Evolutionary conservation across 2,113 vertebrate species (phyloP), one percentile per base, ranked within the genome.

Genomic region (Aphelocoma coerulescens): DNA sequence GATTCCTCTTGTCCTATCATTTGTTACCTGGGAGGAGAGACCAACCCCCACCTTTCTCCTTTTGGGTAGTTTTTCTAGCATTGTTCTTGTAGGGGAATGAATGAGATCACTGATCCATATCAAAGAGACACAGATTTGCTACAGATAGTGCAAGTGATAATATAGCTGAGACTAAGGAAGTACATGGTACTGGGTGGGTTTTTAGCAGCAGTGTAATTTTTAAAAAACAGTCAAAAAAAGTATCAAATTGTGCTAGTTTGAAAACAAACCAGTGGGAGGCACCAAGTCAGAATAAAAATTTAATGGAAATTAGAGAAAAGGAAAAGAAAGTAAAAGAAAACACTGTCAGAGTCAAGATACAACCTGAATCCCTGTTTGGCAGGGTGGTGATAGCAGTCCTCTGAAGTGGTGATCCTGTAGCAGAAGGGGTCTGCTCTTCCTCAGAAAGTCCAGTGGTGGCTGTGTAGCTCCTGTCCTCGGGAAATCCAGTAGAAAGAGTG

Each of bases 111-210:
- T 41, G 63, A 58, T 80, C 52, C 17, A 1, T 68, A 57, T 68
- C 52, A 44, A 48, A 49, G 10, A 77, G 78, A 39, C 43, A 63
- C 33, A 37, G 13, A 8, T 63, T 71, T 78, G 9, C 46, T 84
- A 15, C 51, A 84, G 37, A 66, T 13, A 74, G 52, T 66, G 26
- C 63, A 68, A 39, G 35, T 68, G 63, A 85, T 66, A 3, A 1
- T 67, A 24, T 2, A 35, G 18, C 49, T 93, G 74, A 55, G 30
- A 35, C 12, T 54, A 27, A 81, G 54, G 28, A 44, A 62, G 8
- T 24, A 39, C 0, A 0, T 59, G 23, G 28, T 59, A 32, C 28
- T 52, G 43, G 2, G 1, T 10, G 12, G n/a, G 12, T 35, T 49
- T 63, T 82, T 67, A 54, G 20, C n/a, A 89, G 46, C 26, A 41